Percentiles rank a stretch among this genome's conserved stretches.
Evolutionary conservation across 2,113 vertebrate species (phyloP).

Genomic region (Thymallus thymallus): DNA sequence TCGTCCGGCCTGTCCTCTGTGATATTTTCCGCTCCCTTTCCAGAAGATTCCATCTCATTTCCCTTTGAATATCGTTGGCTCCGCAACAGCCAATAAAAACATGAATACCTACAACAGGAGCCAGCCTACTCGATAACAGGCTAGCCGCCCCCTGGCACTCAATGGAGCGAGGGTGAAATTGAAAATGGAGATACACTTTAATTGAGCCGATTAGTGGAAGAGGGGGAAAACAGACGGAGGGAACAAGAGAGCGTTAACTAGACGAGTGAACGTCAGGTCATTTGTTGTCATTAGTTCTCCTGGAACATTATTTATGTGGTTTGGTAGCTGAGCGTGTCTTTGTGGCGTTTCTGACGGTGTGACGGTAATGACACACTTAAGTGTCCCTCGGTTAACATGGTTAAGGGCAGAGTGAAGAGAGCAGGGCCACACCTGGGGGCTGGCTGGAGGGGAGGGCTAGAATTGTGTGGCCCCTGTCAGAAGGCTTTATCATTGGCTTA

Average conservation of each 20-base stretch:
- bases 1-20: background rate
- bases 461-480: conserved; percentile 29
- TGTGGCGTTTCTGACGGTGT: conserved; percentile 1
- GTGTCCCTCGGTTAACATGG: conserved; percentile 43
- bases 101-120: background rate
- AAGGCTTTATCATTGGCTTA: conserved; percentile 50
- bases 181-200: conserved; percentile 8
- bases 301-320: conserved; percentile 16
- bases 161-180: background rate
- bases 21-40: conserved; percentile 2
- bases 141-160: background rate
- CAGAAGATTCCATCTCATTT: conserved; percentile 1
- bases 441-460: conserved; percentile 7
- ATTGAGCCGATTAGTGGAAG: conserved; percentile 6
- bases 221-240: conserved; percentile 11
- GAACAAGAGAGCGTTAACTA: background rate
- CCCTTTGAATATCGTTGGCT: background rate
- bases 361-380: conserved; percentile 44
- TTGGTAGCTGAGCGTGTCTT: background rate
- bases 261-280: background rate
- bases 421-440: conserved; percentile 43
- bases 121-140: background rate
- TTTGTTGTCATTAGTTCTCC: conserved; percentile 2
- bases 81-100: background rate
- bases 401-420: conserved; percentile 43